Percentiles rank a stretch among this genome's conserved stretches.
Conservation (phyloP, 2,797 vertebrate species). For the Parotocinclus haroldoi region DNA sequence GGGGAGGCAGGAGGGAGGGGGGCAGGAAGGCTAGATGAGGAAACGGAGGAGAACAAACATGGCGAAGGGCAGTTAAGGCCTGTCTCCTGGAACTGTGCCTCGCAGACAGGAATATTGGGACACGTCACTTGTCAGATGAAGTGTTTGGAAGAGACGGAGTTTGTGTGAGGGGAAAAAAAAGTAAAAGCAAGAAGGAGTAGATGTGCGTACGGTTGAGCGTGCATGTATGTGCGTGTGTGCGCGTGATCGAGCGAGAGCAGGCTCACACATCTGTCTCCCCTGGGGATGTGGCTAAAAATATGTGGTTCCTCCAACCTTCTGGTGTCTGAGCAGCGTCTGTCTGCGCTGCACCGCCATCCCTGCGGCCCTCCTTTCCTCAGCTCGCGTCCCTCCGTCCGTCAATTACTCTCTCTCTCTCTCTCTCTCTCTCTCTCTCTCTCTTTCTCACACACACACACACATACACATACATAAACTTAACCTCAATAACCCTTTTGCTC, state of each 20-base stretch:
- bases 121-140: conserved; percentile 31
- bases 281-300: conserved; percentile 81
- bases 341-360: conserved; percentile 74
- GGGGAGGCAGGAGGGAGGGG: conserved; percentile 50
- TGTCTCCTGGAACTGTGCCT: conserved; percentile 19
- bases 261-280: conserved; percentile 80
- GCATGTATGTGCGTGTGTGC: conserved; percentile 43
- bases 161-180: conserved; percentile 33
- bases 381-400: conserved; percentile 72
- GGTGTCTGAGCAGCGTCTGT: conserved; percentile 83
- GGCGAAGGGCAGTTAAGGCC: conserved; percentile 13
- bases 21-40: conserved; percentile 27
- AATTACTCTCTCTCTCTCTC: conserved; percentile 57
- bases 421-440: too few relatives aligned
- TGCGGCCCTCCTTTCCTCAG: conserved; percentile 63
- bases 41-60: conserved; percentile 30
- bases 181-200: conserved; percentile 34
- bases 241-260: conserved; percentile 43
- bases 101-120: conserved; percentile 14
- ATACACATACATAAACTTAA: too few relatives aligned
- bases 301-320: conserved; percentile 81
- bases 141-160: conserved; percentile 32
- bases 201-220: conserved; percentile 37
- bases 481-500: too few relatives aligned
- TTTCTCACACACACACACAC: too few relatives aligned